Base-by-base conservation (phyloP, 2,888 invertebrate genomes). In the Barypeithes pellucidus region DNA sequence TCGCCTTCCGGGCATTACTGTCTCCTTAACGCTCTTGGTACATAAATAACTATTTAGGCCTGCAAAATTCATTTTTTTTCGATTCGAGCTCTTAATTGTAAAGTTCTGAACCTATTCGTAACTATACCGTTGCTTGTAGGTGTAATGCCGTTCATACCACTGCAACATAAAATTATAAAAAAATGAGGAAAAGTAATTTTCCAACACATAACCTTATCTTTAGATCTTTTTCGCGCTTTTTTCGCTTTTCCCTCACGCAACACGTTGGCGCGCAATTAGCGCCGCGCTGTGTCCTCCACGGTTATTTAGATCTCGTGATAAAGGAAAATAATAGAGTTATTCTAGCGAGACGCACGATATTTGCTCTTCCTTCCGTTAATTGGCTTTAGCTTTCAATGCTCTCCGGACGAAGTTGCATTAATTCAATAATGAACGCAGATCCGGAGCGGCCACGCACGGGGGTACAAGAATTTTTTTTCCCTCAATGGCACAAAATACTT, bases 261-360 rank as follows among this genome's bases (percentile, higher is more conserved):
- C 54, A 60, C 20, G 52, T 52, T 66, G 69, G 24, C 20, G 52
- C n/a, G 69, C 74, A 75, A 75, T 75, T 75, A 75, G 76, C 72
- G 59, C 68, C 67, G 69, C 71, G 63, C 61, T 45, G 70, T 76
- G 74, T 76, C 74, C 74, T 74, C 76, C 83, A 84, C 82, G 84
- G 81, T 85, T 85, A 85, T 85, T 85, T 85, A 84, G 85, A 85
- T 85, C 81, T 75, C 43, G 73, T 79, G 84, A 84, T 84, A 84
- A 84, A 79, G 82, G 81, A 79, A 84, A 84, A 84, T 84, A 84
- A 84, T 84, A 82, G 82, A 83, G 83, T 82, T 82, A 82, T 84
- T 82, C 83, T 83, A 81, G 80, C 83, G 83, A 81, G 82, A 83
- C 83, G 79, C 82, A 82, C 82, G 82, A 82, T 83, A 83, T 82